phyloP scores from a whole-genome alignment of 2,113 vertebrate genomes.

The Melospiza georgiana region DNA sequence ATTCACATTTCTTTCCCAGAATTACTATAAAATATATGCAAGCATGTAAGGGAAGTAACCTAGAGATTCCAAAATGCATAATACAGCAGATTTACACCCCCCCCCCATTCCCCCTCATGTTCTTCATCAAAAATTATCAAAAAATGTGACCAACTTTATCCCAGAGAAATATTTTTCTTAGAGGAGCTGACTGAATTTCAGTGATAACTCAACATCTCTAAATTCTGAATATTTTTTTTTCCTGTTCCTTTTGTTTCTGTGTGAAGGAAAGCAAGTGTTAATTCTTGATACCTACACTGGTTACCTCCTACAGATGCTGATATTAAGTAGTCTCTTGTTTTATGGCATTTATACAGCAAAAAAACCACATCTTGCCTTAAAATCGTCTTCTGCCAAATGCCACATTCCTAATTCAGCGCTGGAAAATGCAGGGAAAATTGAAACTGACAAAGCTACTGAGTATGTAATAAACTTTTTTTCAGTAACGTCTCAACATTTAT shows the following conservation, averaged over 20 bases:
- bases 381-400: background rate
- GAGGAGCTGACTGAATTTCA: background rate
- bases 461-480: background rate
- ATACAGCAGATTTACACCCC: background rate
- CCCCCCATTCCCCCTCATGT: too few relatives aligned
- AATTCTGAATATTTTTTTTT: background rate
- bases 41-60: background rate
- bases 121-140: background rate
- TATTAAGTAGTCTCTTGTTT: background rate
- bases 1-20: background rate
- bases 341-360: background rate
- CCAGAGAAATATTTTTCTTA: background rate
- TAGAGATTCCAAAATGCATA: background rate
- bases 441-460: background rate
- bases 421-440: background rate
- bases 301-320: background rate
- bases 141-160: background rate
- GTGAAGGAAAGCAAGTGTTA: background rate
- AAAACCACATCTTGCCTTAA: background rate
- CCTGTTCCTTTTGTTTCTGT: background rate
- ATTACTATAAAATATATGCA: background rate
- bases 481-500: background rate
- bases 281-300: background rate
- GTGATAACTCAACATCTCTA: fast-evolving
- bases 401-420: background rate